Percentiles rank a stretch among this genome's conserved stretches.
Evolutionary conservation across 2,113 vertebrate genomes (phyloP).

Genomic region (Heterotis niloticus): DNA sequence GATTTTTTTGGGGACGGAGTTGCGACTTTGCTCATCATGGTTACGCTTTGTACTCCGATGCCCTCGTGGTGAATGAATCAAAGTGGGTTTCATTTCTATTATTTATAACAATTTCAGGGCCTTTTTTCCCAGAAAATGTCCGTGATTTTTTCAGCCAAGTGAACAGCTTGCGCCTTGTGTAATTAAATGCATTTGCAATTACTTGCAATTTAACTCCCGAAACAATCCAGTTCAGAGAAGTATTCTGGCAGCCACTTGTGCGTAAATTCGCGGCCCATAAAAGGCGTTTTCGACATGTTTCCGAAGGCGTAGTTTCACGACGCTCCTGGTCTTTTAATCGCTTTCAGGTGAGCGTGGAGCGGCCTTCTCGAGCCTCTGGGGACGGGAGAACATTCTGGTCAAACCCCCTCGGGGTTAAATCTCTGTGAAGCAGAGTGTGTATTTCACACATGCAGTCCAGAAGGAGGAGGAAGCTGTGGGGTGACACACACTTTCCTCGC

Average conservation of each 20-base stretch:
- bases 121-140: too few species aligned
- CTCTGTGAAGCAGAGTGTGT: neutral
- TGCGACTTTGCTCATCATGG: neutral
- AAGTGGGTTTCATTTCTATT: too few species aligned
- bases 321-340: neutral
- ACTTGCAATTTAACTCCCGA: constrained; percentile 1
- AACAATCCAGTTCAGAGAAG: neutral
- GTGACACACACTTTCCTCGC: constrained; percentile 41
- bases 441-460: neutral
- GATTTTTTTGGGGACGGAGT: neutral
- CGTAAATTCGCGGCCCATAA: neutral
- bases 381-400: neutral
- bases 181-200: constrained; percentile 10
- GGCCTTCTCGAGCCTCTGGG: neutral
- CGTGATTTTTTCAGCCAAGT: too few species aligned
- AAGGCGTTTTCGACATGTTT: neutral
- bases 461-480: neutral
- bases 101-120: too few species aligned
- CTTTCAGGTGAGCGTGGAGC: neutral
- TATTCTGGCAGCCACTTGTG: neutral
- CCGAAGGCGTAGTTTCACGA: neutral
- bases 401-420: neutral
- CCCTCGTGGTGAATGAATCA: too few species aligned
- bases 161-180: constrained; percentile 9
- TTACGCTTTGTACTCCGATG: too few species aligned